Conservation (phyloP, 30 jellyfish, hydroid and myxozoan species). For the Hydractinia symbiolongicarpus region DNA sequence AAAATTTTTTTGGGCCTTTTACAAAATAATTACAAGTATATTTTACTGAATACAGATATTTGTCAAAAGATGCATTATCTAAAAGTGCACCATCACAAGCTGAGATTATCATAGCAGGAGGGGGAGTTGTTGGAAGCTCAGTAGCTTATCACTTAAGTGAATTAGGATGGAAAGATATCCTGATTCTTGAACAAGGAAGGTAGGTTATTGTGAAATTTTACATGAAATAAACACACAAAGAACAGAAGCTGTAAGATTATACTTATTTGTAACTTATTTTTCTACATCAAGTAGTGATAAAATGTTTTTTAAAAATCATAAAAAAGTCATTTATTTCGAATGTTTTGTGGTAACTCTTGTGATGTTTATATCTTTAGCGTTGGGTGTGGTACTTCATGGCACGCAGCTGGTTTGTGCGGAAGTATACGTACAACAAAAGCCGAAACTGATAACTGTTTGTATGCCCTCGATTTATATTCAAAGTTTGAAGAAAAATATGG, state of each 20-base stretch:
- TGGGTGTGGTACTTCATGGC: conserved; percentile 98
- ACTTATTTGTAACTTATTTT: no score
- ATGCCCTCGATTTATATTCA: conserved; percentile 51
- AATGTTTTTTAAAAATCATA: neutral
- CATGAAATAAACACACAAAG: no score
- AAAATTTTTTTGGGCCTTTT: no score
- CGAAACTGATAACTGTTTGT: conserved; percentile 16
- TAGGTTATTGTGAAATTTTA: neutral
- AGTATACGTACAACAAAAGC: conserved; percentile 12
- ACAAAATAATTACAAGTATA: no score
- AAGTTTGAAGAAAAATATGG: conserved; percentile 66
- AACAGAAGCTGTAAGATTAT: no score
- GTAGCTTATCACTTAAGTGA: conserved; percentile 81
- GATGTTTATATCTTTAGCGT: conserved; percentile 26
- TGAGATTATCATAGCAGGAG: conserved; percentile 90
- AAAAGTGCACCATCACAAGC: conserved; percentile 47
- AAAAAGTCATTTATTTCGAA: neutral
- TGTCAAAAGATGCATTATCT: no score
- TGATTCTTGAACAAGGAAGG: conserved; percentile 95
- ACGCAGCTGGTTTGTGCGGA: conserved; percentile 82
- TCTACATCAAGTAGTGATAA: no score
- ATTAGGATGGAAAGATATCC: conserved; percentile 52
- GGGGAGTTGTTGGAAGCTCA: conserved; percentile 81
- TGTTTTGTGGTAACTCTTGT: neutral
- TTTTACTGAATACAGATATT: no score